phyloP scores from a whole-genome alignment of 2,888 invertebrate genomes.

The Drosophila koepferae region DNA sequence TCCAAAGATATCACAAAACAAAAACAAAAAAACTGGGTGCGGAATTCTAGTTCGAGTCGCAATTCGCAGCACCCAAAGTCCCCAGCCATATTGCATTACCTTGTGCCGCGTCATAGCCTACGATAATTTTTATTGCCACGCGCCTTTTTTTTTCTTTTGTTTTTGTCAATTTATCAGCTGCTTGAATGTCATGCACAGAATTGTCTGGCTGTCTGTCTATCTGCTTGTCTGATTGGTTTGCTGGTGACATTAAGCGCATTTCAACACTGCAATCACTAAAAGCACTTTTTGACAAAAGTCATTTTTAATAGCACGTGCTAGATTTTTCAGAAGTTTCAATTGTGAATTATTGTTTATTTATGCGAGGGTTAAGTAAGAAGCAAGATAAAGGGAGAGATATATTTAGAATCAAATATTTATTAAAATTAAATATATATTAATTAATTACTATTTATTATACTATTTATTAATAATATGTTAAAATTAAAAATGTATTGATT shows the following conservation, averaged over 20 bases:
- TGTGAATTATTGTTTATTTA: background rate
- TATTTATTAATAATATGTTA: too few species aligned
- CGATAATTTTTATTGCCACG: slow-evolving; percentile 71
- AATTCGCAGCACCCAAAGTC: slow-evolving; percentile 17
- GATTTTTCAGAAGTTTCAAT: background rate
- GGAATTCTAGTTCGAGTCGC: slow-evolving; percentile 58
- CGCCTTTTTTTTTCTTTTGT: slow-evolving; percentile 41
- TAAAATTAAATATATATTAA: background rate
- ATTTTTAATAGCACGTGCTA: slow-evolving; percentile 38
- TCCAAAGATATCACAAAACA: slow-evolving; percentile 61
- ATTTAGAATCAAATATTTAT: background rate
- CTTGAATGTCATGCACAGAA: slow-evolving; percentile 67
- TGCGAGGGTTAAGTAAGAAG: accelerated
- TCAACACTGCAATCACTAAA: slow-evolving; percentile 50
- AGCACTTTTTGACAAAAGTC: slow-evolving; percentile 41
- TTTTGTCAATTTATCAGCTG: slow-evolving; percentile 62
- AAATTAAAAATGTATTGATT: background rate
- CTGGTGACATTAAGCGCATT: slow-evolving; percentile 72
- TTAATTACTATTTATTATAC: too few species aligned
- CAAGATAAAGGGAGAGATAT: background rate
- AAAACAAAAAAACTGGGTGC: slow-evolving; percentile 61
- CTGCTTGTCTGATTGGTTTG: slow-evolving; percentile 10
- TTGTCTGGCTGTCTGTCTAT: slow-evolving; percentile 27
- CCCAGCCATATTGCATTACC: slow-evolving; percentile 63
- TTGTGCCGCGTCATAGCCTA: slow-evolving; percentile 39